A percentile compares a stretch with the other conserved stretches of the same genome.
phyloP scores from a whole-genome alignment of 2,888 invertebrate genomes.

The Ernsta delagoae region DNA sequence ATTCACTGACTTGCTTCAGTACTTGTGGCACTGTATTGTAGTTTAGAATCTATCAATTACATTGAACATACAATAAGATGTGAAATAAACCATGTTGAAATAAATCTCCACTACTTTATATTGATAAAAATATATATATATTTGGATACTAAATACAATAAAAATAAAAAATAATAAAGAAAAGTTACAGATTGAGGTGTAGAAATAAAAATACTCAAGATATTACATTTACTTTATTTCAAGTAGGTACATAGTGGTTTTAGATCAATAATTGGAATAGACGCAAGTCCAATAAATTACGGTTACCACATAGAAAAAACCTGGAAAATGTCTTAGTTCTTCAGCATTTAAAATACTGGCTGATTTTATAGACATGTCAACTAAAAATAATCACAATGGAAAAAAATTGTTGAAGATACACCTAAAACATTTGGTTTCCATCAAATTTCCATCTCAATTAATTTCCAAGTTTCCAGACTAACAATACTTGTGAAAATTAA shows the following conservation, averaged over 20 bases:
- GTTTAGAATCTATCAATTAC: too few species aligned
- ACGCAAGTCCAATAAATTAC: slow-evolving; percentile 70
- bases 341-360: slow-evolving; percentile 67
- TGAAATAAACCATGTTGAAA: too few species aligned
- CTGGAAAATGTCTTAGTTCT: slow-evolving; percentile 56
- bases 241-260: slow-evolving; percentile 67
- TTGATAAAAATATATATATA: too few species aligned
- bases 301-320: slow-evolving; percentile 64
- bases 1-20: too few species aligned
- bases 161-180: too few species aligned
- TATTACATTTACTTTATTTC: slow-evolving; percentile 73
- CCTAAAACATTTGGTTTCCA: slow-evolving; percentile 75
- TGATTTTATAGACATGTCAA: slow-evolving; percentile 64
- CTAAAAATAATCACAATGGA: slow-evolving; percentile 80
- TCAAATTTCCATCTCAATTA: slow-evolving; percentile 56
- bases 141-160: too few species aligned
- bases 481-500: slow-evolving; percentile 35
- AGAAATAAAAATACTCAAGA: slow-evolving; percentile 48
- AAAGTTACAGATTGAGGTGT: not conserved
- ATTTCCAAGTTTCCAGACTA: slow-evolving; percentile 43
- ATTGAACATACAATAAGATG: too few species aligned
- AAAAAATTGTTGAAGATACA: slow-evolving; percentile 67
- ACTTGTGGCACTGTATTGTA: too few species aligned
- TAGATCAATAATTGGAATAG: slow-evolving; percentile 65
- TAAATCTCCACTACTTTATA: too few species aligned